Evolutionary conservation across 2,113 vertebrate genomes (phyloP).

Genomic region (Micromys minutus): DNA sequence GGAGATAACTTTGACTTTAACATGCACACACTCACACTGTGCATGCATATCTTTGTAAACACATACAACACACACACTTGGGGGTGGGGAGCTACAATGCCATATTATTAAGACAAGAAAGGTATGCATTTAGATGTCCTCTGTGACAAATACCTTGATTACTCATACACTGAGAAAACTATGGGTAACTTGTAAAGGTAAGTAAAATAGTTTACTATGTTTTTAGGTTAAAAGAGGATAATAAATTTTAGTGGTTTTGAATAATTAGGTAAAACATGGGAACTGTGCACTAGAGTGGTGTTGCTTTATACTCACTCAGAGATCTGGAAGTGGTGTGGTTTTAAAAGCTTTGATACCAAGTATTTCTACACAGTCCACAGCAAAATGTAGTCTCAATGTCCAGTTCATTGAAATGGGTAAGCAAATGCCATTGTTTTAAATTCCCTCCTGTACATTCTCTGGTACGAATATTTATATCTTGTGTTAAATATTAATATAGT

Average conservation of each 20-base stretch:
- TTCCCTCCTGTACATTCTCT: background rate
- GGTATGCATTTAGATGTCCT: background rate
- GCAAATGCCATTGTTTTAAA: background rate
- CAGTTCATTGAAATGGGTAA: background rate
- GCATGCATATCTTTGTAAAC: background rate
- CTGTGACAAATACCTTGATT: background rate
- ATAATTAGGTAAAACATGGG: background rate
- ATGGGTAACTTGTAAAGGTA: background rate
- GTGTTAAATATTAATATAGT: background rate
- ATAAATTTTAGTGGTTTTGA: background rate
- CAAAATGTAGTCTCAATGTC: background rate
- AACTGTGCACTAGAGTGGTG: background rate
- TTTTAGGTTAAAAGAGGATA: constrained; percentile 11
- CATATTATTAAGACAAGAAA: background rate
- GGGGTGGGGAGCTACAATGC: background rate
- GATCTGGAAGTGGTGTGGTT: background rate
- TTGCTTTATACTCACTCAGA: background rate
- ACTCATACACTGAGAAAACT: background rate
- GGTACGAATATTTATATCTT: background rate
- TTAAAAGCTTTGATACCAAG: background rate
- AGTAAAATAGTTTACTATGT: background rate
- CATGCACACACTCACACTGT: background rate
- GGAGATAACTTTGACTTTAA: background rate
- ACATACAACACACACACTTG: background rate
- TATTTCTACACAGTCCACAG: background rate